A percentile compares a stretch with the other conserved stretches of the same genome.
Conservation (phyloP, 2,888 invertebrate genomes). For the Eutolmus rufibarbis region DNA sequence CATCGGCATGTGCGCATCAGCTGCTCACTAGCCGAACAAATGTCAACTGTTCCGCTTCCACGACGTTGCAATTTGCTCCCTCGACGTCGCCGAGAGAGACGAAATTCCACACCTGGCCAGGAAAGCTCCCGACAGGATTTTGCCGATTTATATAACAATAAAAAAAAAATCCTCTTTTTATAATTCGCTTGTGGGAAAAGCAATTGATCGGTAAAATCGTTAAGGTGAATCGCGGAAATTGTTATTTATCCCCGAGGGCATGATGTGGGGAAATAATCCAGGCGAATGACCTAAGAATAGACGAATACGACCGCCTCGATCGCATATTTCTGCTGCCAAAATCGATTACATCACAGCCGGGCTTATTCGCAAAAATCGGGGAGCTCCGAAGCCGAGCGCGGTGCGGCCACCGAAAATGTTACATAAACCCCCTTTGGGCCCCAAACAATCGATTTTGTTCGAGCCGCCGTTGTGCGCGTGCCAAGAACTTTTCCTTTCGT, state of each 20-base stretch:
- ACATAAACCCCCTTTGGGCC: background rate
- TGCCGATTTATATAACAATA: background rate
- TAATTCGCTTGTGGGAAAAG: background rate
- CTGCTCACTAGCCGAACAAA: background rate
- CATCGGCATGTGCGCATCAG: background rate
- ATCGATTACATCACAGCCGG: slow-evolving; percentile 8
- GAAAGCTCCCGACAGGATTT: background rate
- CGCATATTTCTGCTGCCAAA: background rate
- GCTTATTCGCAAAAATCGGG: background rate
- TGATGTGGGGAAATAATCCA: background rate
- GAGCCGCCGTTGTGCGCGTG: background rate
- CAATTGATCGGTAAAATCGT: background rate
- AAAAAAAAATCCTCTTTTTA: background rate
- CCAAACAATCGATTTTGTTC: slow-evolving; percentile 8
- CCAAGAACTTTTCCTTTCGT: background rate
- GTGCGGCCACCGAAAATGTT: background rate
- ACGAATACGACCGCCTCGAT: background rate
- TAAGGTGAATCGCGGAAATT: background rate
- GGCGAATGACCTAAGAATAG: background rate
- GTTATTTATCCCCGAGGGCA: background rate
- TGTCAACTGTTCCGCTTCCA: background rate
- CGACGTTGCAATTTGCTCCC: background rate
- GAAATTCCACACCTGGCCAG: background rate
- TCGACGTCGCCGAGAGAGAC: no score
- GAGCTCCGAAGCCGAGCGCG: background rate